Percentiles rank a stretch among this genome's conserved stretches.
These are phyloP conservation scores for Brachionus manjavacas DNA, from an alignment of 1,140 invertebrate genomes.

Conservation along the genomic window DNA sequence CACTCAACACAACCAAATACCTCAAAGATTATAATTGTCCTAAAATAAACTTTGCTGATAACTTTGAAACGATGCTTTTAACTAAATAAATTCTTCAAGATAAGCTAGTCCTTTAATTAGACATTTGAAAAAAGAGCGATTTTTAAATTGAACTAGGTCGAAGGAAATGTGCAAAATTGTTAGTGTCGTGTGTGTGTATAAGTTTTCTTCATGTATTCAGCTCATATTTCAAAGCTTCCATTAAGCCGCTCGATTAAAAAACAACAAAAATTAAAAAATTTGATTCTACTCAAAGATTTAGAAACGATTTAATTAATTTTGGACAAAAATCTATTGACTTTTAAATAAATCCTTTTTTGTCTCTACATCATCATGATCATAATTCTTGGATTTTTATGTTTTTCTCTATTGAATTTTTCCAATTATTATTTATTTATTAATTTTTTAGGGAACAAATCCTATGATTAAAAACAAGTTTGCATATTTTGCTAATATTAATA, in stretches of 20 bases:
- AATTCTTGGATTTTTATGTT: too few relatives aligned
- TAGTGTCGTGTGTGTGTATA: not conserved
- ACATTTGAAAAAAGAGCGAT: not conserved
- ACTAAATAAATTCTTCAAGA: not conserved
- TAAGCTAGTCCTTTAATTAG: not conserved
- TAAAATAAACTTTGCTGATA: not conserved
- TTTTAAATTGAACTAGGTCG: not conserved
- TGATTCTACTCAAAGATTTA: not conserved
- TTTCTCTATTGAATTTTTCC: too few relatives aligned
- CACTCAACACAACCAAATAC: too few relatives aligned
- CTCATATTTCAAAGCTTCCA: not conserved
- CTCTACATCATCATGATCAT: too few relatives aligned
- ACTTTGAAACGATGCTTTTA: not conserved
- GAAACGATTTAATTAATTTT: not conserved
- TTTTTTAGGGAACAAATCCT: too few relatives aligned
- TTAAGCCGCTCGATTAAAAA: not conserved
- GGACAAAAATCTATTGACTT: not conserved
- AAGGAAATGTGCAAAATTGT: not conserved
- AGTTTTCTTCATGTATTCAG: not conserved
- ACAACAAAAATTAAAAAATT: not conserved
- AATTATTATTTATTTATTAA: too few relatives aligned
- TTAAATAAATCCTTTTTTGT: too few relatives aligned
- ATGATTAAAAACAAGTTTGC: too few relatives aligned
- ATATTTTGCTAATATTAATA: too few relatives aligned
- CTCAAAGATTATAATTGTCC: too few relatives aligned